Evolutionary conservation across 2,797 vertebrate species (phyloP).

Genomic region (Eulemur mongoz): DNA sequence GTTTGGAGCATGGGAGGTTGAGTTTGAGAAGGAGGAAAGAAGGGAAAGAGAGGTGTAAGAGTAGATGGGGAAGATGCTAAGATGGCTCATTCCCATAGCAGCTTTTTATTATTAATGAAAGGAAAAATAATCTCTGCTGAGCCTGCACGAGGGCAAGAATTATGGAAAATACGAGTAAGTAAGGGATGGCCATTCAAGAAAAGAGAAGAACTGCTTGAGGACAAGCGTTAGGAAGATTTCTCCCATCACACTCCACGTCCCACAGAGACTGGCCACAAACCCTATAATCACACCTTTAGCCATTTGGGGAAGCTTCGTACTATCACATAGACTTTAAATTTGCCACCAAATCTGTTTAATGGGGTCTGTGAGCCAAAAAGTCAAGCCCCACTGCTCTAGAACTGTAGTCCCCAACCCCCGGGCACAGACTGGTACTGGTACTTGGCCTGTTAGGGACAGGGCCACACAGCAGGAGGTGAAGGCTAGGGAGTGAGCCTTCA

Average conservation of each 20-base stretch:
- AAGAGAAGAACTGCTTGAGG: slow-evolving; percentile 14
- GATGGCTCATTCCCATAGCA: slow-evolving; percentile 6
- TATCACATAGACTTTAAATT: not conserved
- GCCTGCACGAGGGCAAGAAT: not conserved
- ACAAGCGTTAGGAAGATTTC: not conserved
- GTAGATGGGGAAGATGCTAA: slow-evolving; percentile 24
- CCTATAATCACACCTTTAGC: not conserved
- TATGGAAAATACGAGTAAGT: not conserved
- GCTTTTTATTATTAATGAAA: slow-evolving; percentile 56
- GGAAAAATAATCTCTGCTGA: not conserved
- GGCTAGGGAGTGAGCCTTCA: too few species aligned
- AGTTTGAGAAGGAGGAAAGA: slow-evolving; percentile 53
- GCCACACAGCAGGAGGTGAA: too few species aligned
- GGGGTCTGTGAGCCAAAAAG: not conserved
- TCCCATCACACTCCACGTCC: not conserved
- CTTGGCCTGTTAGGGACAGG: too few species aligned
- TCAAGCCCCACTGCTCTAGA: not conserved
- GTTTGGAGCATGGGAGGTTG: not conserved
- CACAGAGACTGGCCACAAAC: not conserved
- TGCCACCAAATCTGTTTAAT: slow-evolving; percentile 18
- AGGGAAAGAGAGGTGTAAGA: slow-evolving; percentile 44
- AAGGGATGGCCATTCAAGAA: slow-evolving; percentile 41
- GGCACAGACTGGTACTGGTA: too few species aligned
- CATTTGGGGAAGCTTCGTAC: not conserved
- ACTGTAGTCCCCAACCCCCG: too few species aligned